A percentile compares a stretch with the other conserved stretches of the same genome.
Conservation (phyloP, 2,113 vertebrate genomes). For the Brienomyrus brachyistius region DNA sequence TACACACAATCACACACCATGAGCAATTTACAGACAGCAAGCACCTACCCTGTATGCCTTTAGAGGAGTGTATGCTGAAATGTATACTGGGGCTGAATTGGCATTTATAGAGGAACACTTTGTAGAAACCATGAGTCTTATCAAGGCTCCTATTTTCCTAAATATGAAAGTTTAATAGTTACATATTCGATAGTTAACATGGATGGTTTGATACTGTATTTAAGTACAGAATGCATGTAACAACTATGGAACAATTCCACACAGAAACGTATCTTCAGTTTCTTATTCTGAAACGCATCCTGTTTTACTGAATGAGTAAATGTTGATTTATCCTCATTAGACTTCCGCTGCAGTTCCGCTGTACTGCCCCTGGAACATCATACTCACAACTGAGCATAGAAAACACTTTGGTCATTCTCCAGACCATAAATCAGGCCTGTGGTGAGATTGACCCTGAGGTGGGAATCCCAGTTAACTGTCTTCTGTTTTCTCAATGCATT, state of each 20-base stretch:
- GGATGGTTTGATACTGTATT: neutral
- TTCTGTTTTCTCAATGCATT: neutral
- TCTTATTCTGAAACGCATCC: neutral
- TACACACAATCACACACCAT: neutral
- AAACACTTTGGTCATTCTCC: constrained; percentile 22
- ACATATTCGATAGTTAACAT: neutral
- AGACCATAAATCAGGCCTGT: constrained; percentile 43
- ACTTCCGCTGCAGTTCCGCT: constrained; percentile 44
- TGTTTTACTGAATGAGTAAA: neutral
- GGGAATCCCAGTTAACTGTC: neutral
- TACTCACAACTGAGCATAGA: constrained; percentile 38
- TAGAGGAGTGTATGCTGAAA: neutral
- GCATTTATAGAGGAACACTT: neutral
- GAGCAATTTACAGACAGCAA: neutral
- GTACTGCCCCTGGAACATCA: constrained; percentile 40
- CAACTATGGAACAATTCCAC: neutral
- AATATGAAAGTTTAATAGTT: neutral
- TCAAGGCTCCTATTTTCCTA: neutral
- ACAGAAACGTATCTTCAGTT: neutral
- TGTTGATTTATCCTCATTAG: constrained; percentile 32
- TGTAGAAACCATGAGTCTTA: neutral
- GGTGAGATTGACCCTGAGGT: constrained; percentile 43
- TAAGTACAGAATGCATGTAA: neutral
- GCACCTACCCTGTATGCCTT: neutral
- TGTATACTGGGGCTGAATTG: neutral